Evolutionary conservation across 2,888 invertebrate genomes (phyloP), one percentile per base, ranked within the genome.

Genomic region (Ormyrus labotus): DNA sequence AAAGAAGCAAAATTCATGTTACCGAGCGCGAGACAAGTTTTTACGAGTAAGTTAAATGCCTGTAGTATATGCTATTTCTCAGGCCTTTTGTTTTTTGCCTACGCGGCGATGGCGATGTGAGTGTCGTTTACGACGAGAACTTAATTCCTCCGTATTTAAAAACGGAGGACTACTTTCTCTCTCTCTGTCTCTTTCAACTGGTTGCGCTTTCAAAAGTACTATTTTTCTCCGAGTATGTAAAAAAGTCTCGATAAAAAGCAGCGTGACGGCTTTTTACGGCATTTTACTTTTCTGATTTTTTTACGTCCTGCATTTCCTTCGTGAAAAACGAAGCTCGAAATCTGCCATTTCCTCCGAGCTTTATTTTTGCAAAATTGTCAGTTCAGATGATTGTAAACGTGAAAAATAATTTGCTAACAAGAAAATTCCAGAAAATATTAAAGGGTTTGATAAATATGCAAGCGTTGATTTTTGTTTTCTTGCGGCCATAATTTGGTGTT

Each of bases 21-120:
- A 34, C 34, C 78, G 55, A 45, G 53, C 6, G 45, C 48, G 70
- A 76, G 81, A 84, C 34, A 84, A 84, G 83, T 85, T 88, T 87
- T 87, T 88, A 86, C 82, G 85, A 86, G 79, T 84, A 81, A 83
- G 83, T 85, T 87, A 87, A 88, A 87, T 84, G 86, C 83, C 83
- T 85, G 84, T 86, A 86, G 34, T 34, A 86, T 83, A 82, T 77
- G 78, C 82, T 79, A 81, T 83, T 84, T 84, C 76, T 70, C 75
- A 77, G 69, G 77, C 78, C 83, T 85, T 85, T 86, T 85, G 83
- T 84, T 85, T 85, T 85, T 84, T 83, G 82, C 82, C 67, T 65
- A 57, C 58, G 55, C 57, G 48, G 13, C 57, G 48, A 6, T 58
- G 34, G 13, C 73, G 34, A 34, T 34, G 34, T 34, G 34, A 34